These are phyloP conservation scores for Aegypius monachus DNA, from an alignment of 2,113 vertebrate genomes.

Conservation along the genomic window DNA sequence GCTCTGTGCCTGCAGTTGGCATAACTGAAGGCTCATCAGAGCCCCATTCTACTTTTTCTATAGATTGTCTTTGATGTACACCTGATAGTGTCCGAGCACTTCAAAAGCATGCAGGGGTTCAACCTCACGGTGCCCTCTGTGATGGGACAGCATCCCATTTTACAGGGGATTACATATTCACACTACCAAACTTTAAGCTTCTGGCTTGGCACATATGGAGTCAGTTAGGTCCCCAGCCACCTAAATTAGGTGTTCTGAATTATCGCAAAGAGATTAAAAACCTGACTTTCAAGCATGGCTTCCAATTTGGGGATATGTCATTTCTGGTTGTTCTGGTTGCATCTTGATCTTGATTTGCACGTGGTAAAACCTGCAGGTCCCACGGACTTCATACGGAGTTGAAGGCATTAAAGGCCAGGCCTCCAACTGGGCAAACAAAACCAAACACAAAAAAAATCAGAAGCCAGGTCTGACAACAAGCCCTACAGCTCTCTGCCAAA, in stretches of 20 bases:
- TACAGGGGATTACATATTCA: background rate
- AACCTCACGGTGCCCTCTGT: background rate
- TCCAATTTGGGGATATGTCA: background rate
- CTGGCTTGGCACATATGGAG: background rate
- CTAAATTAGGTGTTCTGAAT: background rate
- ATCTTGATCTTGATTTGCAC: background rate
- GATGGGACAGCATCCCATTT: background rate
- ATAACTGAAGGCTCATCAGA: background rate
- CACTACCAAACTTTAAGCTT: background rate
- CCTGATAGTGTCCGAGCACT: background rate
- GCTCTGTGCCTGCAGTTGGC: background rate
- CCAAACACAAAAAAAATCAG: background rate
- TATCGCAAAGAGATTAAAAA: background rate
- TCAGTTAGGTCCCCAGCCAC: background rate
- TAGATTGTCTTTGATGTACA: background rate
- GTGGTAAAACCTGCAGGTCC: background rate
- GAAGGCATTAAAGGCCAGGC: background rate
- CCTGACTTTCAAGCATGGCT: background rate
- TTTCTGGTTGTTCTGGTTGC: background rate
- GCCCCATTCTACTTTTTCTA: background rate
- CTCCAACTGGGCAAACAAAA: background rate
- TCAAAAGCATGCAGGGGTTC: background rate
- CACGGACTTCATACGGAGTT: background rate
- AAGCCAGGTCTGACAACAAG: background rate
- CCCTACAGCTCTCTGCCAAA: background rate